These are phyloP conservation scores for Phania funesta DNA, from an alignment of 2,888 invertebrate species.

Conservation along the genomic window DNA sequence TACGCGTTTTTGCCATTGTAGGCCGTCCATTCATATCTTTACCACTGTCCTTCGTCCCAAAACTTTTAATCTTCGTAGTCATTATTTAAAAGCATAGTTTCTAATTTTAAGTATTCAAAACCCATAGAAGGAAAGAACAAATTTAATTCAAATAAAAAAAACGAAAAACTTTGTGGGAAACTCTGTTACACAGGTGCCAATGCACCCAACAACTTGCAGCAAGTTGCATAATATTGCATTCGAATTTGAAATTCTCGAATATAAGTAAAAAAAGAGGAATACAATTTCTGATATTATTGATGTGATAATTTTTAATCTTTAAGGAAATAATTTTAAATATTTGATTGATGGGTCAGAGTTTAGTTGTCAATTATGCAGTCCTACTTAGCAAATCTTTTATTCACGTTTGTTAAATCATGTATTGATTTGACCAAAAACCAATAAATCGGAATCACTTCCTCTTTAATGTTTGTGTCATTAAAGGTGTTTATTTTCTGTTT, in stretches of 20 bases:
- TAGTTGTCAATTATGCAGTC: slow-evolving; percentile 4
- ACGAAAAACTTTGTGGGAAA: slow-evolving; percentile 12
- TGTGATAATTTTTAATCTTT: background rate
- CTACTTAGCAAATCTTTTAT: slow-evolving; percentile 38
- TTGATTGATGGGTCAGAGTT: slow-evolving; percentile 36
- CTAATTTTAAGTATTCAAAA: no score
- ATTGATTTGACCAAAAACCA: slow-evolving; percentile 27
- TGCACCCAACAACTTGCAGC: slow-evolving; percentile 25
- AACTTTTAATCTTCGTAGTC: no score
- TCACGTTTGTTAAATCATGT: slow-evolving; percentile 61
- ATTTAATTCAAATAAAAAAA: no score
- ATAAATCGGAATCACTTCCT: slow-evolving; percentile 44
- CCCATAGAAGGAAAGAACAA: no score
- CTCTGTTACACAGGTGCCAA: slow-evolving; percentile 35
- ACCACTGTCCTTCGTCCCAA: no score
- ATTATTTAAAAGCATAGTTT: no score
- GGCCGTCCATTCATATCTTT: no score
- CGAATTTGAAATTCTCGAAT: background rate
- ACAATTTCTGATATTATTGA: background rate
- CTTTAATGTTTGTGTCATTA: slow-evolving; percentile 6
- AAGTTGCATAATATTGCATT: slow-evolving; percentile 37
- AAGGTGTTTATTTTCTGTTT: slow-evolving; percentile 24
- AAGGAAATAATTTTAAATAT: slow-evolving; percentile 12
- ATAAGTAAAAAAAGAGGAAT: background rate
- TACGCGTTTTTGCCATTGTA: no score